Evolutionary conservation across 2,797 vertebrate genomes (phyloP), one percentile per base, ranked within the genome.

Genomic region (Enteromius trimaculatus): DNA sequence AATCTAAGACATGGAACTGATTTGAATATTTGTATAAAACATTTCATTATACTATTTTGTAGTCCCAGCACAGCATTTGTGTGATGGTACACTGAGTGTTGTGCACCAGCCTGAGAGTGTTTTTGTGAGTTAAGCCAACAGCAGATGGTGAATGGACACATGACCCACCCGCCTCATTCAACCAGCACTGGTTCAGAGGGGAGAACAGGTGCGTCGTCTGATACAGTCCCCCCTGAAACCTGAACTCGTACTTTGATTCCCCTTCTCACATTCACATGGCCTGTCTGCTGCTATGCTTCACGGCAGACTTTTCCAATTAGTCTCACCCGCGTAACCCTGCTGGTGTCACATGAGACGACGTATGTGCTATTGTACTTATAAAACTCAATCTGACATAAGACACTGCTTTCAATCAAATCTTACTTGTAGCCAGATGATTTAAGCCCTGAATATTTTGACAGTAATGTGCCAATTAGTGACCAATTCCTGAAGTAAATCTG

Each of bases 371-470:
- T 3, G 85, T 82, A 87, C 87, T 84, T 85, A 88, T 86, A 49
- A 77, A 90, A 91, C 85, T 42, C 68, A 89, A 92, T 91, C 90
- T 90, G 88, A 88, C 51, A 68, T 84, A 82, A 89, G 64, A 49
- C 60, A n/a, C 39, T 51, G 37, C 58, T 29, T 83, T 37, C 44
- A 80, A 62, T 75, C 69, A 83, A 89, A 91, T 89, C 88, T 88
- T 85, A 82, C 87, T 83, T 69, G 53, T 53, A 53, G 68, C 29
- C 66, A 87, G 82, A 79, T 66, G 29, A 65, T 87, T 88, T 75
- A 62, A 79, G 77, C 60, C 53, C 53, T 53, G 26, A 53, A 72
- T 86, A 65, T 60, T 55, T 49, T 42, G 14, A 47, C 17, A 26
- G 7, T 26, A 44, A 26, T 34, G 31, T 21, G 7, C 77, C 77